A percentile compares a stretch with the other conserved stretches of the same genome.
Evolutionary conservation across 1,140 invertebrate genomes (phyloP).

Genomic region (Amphibalanus amphitrite): DNA sequence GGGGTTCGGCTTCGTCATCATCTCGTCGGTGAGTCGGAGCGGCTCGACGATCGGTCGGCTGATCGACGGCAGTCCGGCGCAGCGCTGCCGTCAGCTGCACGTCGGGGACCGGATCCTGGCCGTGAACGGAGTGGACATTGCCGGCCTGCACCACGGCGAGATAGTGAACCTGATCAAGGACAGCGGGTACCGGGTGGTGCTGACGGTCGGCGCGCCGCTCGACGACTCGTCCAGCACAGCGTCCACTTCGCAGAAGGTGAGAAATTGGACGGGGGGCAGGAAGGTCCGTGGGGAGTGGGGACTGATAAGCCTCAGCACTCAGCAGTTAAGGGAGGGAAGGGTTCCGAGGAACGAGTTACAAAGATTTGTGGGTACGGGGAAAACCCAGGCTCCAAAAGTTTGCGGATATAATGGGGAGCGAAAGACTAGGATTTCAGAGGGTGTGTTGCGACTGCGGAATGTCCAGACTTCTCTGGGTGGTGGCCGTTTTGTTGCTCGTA

Average conservation of each 20-base stretch:
- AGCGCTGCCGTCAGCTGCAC: slow-evolving; percentile 69
- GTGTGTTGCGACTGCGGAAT: no score
- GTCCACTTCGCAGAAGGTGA: slow-evolving; percentile 35
- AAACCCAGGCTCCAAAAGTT: no score
- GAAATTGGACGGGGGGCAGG: slow-evolving; percentile 18
- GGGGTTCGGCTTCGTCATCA: slow-evolving; percentile 97
- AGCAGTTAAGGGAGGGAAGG: no score
- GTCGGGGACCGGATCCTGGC: slow-evolving; percentile 91
- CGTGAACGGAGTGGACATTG: slow-evolving; percentile 84
- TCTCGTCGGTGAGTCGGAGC: slow-evolving; percentile 84
- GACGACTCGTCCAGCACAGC: slow-evolving; percentile 37
- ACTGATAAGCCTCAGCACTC: no score
- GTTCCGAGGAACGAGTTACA: no score
- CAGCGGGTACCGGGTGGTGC: slow-evolving; percentile 75
- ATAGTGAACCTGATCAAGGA: slow-evolving; percentile 84
- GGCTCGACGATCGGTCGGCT: slow-evolving; percentile 74
- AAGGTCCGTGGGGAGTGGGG: slow-evolving; percentile 2
- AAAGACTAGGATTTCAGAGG: no score
- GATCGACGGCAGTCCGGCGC: slow-evolving; percentile 75
- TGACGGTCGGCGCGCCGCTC: slow-evolving; percentile 61
- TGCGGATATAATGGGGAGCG: no score
- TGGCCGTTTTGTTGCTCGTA: no score
- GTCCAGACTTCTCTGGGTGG: no score
- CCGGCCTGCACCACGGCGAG: slow-evolving; percentile 83
- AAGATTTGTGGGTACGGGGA: no score